These are phyloP conservation scores for Neosilurus mollespiculum DNA, from an alignment of 2,797 vertebrate species.

Conservation along the genomic window DNA sequence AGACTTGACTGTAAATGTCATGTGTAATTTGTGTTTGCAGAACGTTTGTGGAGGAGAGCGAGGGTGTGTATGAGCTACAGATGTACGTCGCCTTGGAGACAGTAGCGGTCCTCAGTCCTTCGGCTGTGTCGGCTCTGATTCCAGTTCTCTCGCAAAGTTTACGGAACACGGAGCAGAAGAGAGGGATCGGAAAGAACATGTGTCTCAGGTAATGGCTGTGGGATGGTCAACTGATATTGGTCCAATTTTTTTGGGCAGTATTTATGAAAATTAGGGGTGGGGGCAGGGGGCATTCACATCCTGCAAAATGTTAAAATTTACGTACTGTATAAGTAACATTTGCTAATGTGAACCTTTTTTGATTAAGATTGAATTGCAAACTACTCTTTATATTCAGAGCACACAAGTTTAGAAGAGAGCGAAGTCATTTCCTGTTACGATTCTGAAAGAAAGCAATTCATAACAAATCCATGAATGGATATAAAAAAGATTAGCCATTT, in stretches of 20 bases:
- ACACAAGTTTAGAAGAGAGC: background rate
- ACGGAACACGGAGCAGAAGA: conserved; percentile 84
- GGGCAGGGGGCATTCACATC: too few relatives aligned
- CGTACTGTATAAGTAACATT: background rate
- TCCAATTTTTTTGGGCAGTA: too few relatives aligned
- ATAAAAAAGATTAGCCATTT: background rate
- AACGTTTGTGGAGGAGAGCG: conserved; percentile 87
- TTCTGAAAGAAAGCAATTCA: background rate
- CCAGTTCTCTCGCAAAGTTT: conserved; percentile 82
- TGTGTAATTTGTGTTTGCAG: conserved; percentile 64
- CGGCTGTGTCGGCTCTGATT: conserved; percentile 78
- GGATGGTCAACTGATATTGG: background rate
- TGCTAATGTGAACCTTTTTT: background rate
- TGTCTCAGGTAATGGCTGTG: conserved; percentile 73
- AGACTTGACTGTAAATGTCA: background rate
- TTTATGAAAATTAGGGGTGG: too few relatives aligned
- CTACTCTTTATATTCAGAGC: background rate
- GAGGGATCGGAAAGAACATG: conserved; percentile 87
- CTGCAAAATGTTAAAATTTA: background rate
- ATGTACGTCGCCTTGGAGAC: conserved; percentile 83
- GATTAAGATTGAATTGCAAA: too few relatives aligned
- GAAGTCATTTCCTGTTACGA: too few relatives aligned
- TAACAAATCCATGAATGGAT: background rate
- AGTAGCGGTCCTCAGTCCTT: conserved; percentile 77
- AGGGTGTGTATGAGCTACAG: conserved; percentile 80